Base-by-base conservation (phyloP, 1,140 invertebrate genomes). In the Prorops nasuta region DNA sequence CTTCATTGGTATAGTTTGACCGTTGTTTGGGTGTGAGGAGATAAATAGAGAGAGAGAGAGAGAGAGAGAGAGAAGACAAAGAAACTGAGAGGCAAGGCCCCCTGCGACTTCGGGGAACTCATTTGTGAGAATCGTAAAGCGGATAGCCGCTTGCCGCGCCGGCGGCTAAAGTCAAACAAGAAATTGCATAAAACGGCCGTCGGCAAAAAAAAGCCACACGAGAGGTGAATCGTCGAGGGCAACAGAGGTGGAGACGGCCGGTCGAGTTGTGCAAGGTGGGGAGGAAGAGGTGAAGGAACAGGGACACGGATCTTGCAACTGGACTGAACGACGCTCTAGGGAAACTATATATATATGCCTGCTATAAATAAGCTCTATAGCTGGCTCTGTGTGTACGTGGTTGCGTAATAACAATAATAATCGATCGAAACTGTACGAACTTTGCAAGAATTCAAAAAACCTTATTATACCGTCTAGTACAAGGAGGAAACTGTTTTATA, bases 91-190 rank as follows among this genome's bases (percentile, higher is more conserved):
- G 22, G 43, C 47, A 35, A 39, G 57, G 46, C 45, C 44, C 49
- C 45, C 51, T 44, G 62, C 58, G 54, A 65, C 63, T 67, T 67
- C 63, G 54, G 44, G 50, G 60, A 67, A 67, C 53, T 66, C 60
- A 66, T 66, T 66, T 63, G 58, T 58, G 56, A 60, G 64, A 65
- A 67, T 67, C 58, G 63, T 64, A 64, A 66, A 66, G 57, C 63
- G 65, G 66, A 28, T 6, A 6, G 10, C 24, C 10, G 24, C 24
- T 64, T 62, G 59, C 61, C 48, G 52, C 41, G 34, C 54, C 59
- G 45, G 55, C 62, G 60, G 56, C 61, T 43, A 34, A 9, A 49
- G 22, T 57, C 59, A 62, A 64, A 63, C 57, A 55, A 63, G 60
- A 64, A 63, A 58, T 63, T 56, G 56, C 51, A 51, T 49, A 58